Evolutionary conservation across 1,140 invertebrate genomes (phyloP), one percentile per base, ranked within the genome.

Genomic region (Ruditapes philippinarum): DNA sequence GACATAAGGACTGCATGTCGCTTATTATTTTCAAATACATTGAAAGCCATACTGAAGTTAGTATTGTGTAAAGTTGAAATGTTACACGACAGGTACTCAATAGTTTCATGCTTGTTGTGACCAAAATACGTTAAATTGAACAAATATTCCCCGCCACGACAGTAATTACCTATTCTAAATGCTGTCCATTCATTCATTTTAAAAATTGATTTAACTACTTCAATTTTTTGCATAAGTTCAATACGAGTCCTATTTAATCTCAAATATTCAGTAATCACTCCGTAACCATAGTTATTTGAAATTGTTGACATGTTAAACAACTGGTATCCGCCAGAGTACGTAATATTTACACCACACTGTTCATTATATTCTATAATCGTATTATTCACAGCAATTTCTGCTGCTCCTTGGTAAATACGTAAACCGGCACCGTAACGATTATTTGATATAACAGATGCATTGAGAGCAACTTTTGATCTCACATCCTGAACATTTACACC

Each of bases 241-340:
- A 91, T 82, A 25, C 95, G 84, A 25, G 95, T 93, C 22, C 91
- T 91, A 81, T 95, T 95, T 7, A 94, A 79, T 28, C 81, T 76
- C 19, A 93, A 54, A 74, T 94, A 95, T 62, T 95, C 94, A 17
- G 94, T 94, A 28, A 94, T 94, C 12, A 94, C 79, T 36, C 95
- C 95, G 70, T 95, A 94, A 28, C 95, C 95, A 28, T 93, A 83
- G 76, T 95, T 96, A 0, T 88, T 42, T 45, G 92, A 89, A 97
- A 99, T 89, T 96, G 97, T 62, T 40, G 97, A 98, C 92, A 97
- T 96, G 17, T 98, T 99, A 51, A 99, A 96, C 93, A 99, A 98
- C 78, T 98, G 96, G 88, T 97, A 97, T 3, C 99, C 99, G 0
- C 99, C 98, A 0, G 98, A 97, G 85, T 98, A 98, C 0, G 98